Evolutionary conservation across 2,888 invertebrate species (phyloP).

Genomic region (Cantharis lateralis): DNA sequence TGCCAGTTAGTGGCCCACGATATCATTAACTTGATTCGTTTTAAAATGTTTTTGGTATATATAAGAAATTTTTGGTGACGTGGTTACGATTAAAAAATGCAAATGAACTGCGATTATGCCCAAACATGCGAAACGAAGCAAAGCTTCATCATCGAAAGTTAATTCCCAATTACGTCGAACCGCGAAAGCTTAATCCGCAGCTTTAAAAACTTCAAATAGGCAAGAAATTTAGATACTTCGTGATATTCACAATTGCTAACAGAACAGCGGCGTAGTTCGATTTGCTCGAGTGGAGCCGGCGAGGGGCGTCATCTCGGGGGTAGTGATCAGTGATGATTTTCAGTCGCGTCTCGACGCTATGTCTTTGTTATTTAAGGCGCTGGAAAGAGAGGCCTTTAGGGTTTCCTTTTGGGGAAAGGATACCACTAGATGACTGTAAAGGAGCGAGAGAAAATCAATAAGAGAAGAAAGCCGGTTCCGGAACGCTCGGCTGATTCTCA

Average conservation of each 20-base stretch:
- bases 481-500: slow-evolving; percentile 58
- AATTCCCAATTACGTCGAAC: slow-evolving; percentile 35
- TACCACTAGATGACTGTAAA: slow-evolving; percentile 43
- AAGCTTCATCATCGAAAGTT: slow-evolving; percentile 31
- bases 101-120: neutral
- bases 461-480: slow-evolving; percentile 59
- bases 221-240: slow-evolving; percentile 40
- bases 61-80: neutral
- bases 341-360: slow-evolving; percentile 41
- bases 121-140: neutral
- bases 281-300: slow-evolving; percentile 52
- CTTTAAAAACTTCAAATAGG: slow-evolving; percentile 46
- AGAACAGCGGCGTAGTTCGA: slow-evolving; percentile 51
- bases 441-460: slow-evolving; percentile 56
- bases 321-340: slow-evolving; percentile 50
- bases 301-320: slow-evolving; percentile 44
- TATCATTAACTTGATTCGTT: slow-evolving; percentile 46
- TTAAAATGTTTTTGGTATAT: neutral
- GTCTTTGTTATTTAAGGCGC: slow-evolving; percentile 40
- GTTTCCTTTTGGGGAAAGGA: slow-evolving; percentile 36
- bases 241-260: slow-evolving; percentile 47
- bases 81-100: neutral
- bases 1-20: slow-evolving; percentile 44
- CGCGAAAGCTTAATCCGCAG: slow-evolving; percentile 40
- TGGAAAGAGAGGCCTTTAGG: slow-evolving; percentile 34